A percentile compares a stretch with the other conserved stretches of the same genome.
phyloP scores from a whole-genome alignment of 2,888 invertebrate species.

The Pemphredon lugubris region DNA sequence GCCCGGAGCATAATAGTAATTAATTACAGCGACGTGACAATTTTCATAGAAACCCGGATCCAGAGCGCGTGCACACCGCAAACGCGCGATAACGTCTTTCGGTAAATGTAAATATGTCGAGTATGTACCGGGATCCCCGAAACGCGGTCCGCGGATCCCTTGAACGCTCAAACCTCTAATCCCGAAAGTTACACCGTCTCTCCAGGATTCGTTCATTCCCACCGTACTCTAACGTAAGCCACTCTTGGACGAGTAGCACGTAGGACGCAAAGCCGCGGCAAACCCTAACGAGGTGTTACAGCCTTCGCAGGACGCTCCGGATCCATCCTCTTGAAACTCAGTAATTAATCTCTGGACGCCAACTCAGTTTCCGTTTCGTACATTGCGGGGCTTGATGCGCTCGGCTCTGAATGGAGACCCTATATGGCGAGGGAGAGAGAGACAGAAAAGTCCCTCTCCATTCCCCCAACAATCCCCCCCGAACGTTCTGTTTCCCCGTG shows the following conservation, averaged over 20 bases:
- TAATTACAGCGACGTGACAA: too few relatives aligned
- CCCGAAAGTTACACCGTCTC: slow-evolving; percentile 14
- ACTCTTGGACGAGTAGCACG: slow-evolving; percentile 20
- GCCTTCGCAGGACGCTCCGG: slow-evolving; percentile 38
- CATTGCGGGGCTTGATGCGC: slow-evolving; percentile 17
- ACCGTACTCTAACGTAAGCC: slow-evolving; percentile 11
- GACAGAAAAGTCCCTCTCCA: too few relatives aligned
- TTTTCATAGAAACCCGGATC: too few relatives aligned
- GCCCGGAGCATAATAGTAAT: too few relatives aligned
- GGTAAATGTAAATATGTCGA: not conserved
- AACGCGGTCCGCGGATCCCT: too few relatives aligned
- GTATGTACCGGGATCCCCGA: not conserved
- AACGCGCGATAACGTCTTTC: too few relatives aligned
- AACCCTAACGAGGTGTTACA: slow-evolving; percentile 56
- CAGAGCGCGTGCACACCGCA: too few relatives aligned
- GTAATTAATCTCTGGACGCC: slow-evolving; percentile 64
- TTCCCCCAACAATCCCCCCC: too few relatives aligned
- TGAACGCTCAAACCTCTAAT: slow-evolving; percentile 38
- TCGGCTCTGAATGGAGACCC: slow-evolving; percentile 45
- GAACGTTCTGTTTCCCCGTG: not conserved
- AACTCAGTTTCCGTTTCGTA: slow-evolving; percentile 56
- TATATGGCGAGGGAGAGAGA: not conserved
- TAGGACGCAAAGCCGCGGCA: slow-evolving; percentile 44
- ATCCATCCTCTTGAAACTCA: slow-evolving; percentile 58
- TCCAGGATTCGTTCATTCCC: slow-evolving; percentile 26